These are phyloP conservation scores for Semicossyphus pulcher DNA, from an alignment of 2,113 vertebrate species.

Conservation along the genomic window DNA sequence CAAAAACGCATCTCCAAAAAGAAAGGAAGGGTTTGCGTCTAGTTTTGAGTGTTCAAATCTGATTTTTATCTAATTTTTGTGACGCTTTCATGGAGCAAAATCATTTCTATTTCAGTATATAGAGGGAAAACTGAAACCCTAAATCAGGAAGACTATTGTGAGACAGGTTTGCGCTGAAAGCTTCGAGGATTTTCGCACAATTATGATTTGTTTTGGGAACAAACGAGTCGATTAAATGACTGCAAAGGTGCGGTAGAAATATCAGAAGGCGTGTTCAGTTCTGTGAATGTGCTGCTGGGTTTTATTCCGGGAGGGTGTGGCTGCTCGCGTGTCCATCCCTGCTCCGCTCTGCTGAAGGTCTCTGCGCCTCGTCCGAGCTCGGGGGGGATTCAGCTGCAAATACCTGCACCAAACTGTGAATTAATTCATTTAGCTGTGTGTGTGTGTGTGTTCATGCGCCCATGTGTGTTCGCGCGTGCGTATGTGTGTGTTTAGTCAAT, in stretches of 20 bases:
- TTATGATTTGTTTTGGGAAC: neutral
- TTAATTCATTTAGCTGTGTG: slow-evolving; percentile 18
- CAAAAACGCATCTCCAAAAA: too few species aligned
- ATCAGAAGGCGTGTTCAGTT: slow-evolving; percentile 3
- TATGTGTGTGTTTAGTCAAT: slow-evolving; percentile 28
- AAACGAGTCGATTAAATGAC: neutral
- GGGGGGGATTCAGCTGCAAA: slow-evolving; percentile 17
- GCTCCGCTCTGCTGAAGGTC: neutral
- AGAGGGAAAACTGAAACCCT: too few species aligned
- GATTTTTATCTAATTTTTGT: too few species aligned
- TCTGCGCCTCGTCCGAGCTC: neutral
- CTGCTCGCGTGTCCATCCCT: slow-evolving; percentile 15
- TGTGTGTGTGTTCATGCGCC: neutral
- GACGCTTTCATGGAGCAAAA: too few species aligned
- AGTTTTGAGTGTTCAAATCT: neutral
- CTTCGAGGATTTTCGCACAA: neutral
- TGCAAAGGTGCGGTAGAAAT: neutral
- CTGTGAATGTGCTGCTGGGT: neutral
- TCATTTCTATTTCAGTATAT: too few species aligned
- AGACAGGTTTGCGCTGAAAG: too few species aligned
- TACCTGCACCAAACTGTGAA: slow-evolving; percentile 50
- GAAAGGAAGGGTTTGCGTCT: neutral
- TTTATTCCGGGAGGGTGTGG: slow-evolving; percentile 59
- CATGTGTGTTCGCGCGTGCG: neutral
- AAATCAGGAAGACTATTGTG: too few species aligned